These are phyloP conservation scores for Dichetophora obliterata DNA, from an alignment of 2,888 invertebrate species.

Conservation along the genomic window DNA sequence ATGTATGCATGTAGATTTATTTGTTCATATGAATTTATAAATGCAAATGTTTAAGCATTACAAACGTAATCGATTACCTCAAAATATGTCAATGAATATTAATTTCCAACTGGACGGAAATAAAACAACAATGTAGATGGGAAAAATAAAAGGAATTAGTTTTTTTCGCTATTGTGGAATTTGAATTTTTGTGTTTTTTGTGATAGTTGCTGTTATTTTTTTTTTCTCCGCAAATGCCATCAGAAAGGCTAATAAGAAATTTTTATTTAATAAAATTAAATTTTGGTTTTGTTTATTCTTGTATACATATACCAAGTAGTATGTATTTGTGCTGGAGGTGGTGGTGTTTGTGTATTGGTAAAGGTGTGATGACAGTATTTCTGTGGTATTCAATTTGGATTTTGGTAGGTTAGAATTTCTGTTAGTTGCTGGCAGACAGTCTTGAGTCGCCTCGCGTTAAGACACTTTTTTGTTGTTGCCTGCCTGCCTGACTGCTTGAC, in stretches of 20 bases:
- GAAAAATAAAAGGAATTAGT: constrained; percentile 19
- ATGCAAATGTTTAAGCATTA: neutral
- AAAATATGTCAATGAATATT: constrained; percentile 25
- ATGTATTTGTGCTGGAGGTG: neutral
- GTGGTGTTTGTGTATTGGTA: neutral
- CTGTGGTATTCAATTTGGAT: constrained; percentile 26
- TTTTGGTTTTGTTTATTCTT: neutral
- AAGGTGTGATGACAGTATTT: constrained; percentile 26
- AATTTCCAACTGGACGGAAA: constrained; percentile 20
- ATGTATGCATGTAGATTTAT: neutral
- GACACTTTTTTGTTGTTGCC: constrained; percentile 16
- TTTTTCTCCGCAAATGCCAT: neutral
- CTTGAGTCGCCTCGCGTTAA: constrained; percentile 8
- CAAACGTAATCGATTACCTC: neutral
- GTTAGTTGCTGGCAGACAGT: constrained; percentile 17
- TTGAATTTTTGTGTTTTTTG: neutral
- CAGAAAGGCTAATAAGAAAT: neutral
- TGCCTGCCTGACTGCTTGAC: constrained; percentile 14
- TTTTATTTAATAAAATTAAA: neutral
- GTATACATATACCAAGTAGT: neutral
- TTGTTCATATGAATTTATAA: neutral
- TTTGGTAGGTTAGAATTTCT: constrained; percentile 10
- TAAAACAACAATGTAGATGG: constrained; percentile 4
- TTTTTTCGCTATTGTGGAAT: neutral
- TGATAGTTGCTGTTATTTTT: neutral